Base-by-base conservation (phyloP, 2,113 vertebrate genomes). In the Corapipo altera region DNA sequence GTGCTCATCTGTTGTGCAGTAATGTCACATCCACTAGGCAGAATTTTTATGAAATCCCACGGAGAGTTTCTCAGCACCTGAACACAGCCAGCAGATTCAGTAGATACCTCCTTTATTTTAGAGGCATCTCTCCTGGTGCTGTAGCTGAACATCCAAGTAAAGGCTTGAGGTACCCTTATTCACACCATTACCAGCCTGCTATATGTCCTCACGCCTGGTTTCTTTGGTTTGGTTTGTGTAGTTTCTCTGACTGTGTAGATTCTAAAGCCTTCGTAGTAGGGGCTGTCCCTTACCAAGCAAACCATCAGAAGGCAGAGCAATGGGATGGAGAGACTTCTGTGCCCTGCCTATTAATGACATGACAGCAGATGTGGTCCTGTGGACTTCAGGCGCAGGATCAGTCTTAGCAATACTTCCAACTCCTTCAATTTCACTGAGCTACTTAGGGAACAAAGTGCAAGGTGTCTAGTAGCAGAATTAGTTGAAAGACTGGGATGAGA, bases 1-100 rank as follows among this genome's bases (percentile, higher is more conserved):
- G 20, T 28, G 33, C 15, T 80, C 17, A 28, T 72, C 54, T 59
- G 13, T 64, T 51, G 11, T 32, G 35, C 64, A 43, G 2, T 10
- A 32, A 37, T 18, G 5, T 12, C 0, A 0, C 39, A n/a, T 67
- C 64, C 37, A 16, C 32, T 33, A 27, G 24, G 48, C 57, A 79
- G n/a, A 67, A 74, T 48, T 66, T 74, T 70, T 57, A 27, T 41
- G 41, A 65, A 72, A 27, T 51, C 44, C 72, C 19, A 12, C 5
- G 37, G 48, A 79, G n/a, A 39, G 18, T 9, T 58, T 14, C 54
- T 58, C 27, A 35, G 41, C 32, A 41, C 37, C 6, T 62, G 51
- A 62, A 52, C 49, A 46, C 21, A 52, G 19, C 9, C 37, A 33
- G 41, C 65, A 73, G 32, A 37, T 57, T 4, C 48, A 55, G 71